phyloP scores from a whole-genome alignment of 37 sponge, comb jelly and placozoan species.

The Axinella damicornis region DNA sequence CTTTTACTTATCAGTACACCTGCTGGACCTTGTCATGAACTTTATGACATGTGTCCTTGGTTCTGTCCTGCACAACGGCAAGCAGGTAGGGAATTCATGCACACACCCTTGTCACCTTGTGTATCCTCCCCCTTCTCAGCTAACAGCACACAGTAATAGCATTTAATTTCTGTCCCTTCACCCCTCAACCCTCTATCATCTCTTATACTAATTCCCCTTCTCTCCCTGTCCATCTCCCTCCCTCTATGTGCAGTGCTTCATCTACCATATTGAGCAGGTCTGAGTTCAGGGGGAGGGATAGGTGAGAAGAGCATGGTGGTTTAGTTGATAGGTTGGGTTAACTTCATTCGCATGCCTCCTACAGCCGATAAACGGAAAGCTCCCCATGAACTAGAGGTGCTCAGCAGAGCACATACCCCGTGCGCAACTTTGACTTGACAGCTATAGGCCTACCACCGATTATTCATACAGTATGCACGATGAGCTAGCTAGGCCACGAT shows the following conservation, averaged over 20 bases:
- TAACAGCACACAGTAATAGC: slow-evolving; percentile 91
- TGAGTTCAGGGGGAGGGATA: slow-evolving; percentile 94
- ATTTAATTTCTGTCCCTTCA: slow-evolving; percentile 80
- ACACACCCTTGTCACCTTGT: no score
- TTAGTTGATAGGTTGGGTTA: no score
- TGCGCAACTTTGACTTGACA: no score
- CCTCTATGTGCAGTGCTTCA: slow-evolving; percentile 68
- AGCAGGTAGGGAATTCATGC: slow-evolving; percentile 58
- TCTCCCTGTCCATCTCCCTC: background rate
- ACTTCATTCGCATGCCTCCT: no score
- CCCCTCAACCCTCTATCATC: no score
- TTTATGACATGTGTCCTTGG: slow-evolving; percentile 79
- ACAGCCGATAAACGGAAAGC: slow-evolving; percentile 75
- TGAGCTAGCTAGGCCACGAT: no score
- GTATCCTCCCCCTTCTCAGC: no score
- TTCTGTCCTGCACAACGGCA: slow-evolving; percentile 87
- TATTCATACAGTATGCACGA: no score
- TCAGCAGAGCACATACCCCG: no score
- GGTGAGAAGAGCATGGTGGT: slow-evolving; percentile 44
- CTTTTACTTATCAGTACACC: slow-evolving; percentile 90
- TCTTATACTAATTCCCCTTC: background rate
- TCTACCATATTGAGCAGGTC: slow-evolving; percentile 82
- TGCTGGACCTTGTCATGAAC: slow-evolving; percentile 81
- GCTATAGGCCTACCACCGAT: no score
- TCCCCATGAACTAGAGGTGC: no score